These are phyloP conservation scores for Alca torda DNA, from an alignment of 2,797 vertebrate genomes.

Conservation along the genomic window DNA sequence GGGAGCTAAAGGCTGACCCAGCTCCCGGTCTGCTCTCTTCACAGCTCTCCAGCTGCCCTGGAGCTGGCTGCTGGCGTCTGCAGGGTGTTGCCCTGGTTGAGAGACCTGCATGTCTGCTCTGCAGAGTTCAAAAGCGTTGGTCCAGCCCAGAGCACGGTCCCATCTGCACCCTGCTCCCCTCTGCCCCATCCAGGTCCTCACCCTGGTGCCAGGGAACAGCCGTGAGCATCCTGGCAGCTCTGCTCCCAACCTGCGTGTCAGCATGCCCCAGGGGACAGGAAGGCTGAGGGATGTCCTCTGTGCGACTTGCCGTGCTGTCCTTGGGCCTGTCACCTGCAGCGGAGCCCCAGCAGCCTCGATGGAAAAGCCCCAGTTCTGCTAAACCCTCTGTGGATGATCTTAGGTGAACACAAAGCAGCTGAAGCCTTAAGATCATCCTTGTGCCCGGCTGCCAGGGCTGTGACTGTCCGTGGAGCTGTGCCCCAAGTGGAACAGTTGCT, in stretches of 20 bases:
- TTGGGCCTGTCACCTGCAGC: not conserved
- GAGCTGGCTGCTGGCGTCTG: not conserved
- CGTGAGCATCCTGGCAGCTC: not conserved
- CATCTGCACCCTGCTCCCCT: not conserved
- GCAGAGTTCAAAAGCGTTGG: not conserved
- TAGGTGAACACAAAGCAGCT: not conserved
- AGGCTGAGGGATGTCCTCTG: not conserved
- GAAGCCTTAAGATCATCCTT: not conserved
- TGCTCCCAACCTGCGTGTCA: not conserved
- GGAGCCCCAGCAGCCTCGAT: not conserved
- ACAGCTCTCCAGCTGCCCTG: not conserved
- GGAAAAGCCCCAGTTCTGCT: not conserved
- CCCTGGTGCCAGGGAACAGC: not conserved
- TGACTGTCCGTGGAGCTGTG: not conserved
- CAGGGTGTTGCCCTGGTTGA: not conserved
- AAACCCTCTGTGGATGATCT: accelerated
- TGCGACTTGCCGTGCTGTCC: not conserved
- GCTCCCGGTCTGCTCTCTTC: not conserved
- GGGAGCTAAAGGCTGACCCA: not conserved
- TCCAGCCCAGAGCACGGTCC: not conserved
- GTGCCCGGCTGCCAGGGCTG: not conserved
- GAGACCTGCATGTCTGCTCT: not conserved
- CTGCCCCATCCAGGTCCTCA: accelerated
- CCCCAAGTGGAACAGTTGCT: not conserved
- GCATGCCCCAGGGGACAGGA: accelerated